Evolutionary conservation across 2,888 invertebrate species (phyloP), one percentile per base, ranked within the genome.

Genomic region (Griposia aprilina): DNA sequence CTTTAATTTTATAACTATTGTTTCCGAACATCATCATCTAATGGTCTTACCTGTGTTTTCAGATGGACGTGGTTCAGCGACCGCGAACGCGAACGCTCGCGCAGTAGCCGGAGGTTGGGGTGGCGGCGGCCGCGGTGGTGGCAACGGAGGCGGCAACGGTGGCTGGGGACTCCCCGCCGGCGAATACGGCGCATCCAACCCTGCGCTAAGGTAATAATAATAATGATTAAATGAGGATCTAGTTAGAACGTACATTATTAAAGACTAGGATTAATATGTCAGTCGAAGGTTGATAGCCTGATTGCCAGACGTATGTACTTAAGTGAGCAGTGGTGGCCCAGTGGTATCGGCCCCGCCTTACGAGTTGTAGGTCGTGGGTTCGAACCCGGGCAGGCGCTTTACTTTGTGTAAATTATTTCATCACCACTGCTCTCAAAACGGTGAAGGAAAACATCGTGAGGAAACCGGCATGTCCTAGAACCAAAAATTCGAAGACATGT

Each of bases 141-240:
- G 69, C 23, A 81, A 84, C n/a, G 83, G 78, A 1, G 45, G 2
- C 0, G 90, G 90, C n/a, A 76, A 81, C 17, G 91, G 92, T 11
- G 91, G 89, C 15, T 93, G 93, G 93, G 88, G 83, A 0, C 71
- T 90, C 0, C 93, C 90, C 0, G 79, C 83, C 17, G 87, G 89
- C 7, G 74, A 30, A 0, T 94, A 93, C 67, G 95, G 94, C 10
- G 84, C 94, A 2, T 69, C 91, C 30, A 93, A 92, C 52, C 94
- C 95, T 13, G 85, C 71, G 2, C 66, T 89, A 66, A 88, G 81
- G 90, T 91, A 86, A 68, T 17, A 60, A 63, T 91, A 86, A 68
- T 17, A 60, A 63, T 62, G 1, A 30, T 72, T n/a, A 48, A 52
- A 36, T 10, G 50, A 17, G 11, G 7, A 26, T 4, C 17, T 26